phyloP scores from a whole-genome alignment of 2,888 invertebrate genomes.

The Microctonus brassicae region DNA sequence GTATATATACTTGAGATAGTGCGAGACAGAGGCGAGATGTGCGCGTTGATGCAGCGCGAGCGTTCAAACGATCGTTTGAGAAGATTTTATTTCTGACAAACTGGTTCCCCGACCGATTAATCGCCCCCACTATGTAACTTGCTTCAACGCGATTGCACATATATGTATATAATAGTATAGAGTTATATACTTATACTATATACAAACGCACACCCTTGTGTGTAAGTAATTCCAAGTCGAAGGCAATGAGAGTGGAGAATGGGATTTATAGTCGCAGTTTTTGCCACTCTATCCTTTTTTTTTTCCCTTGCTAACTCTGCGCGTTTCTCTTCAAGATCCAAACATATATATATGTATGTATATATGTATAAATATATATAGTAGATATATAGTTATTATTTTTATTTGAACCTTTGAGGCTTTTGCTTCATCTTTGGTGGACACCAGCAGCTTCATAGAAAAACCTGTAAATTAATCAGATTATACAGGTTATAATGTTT shows the following conservation, averaged over 20 bases:
- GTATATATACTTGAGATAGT: conserved; percentile 26
- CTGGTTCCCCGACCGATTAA: conserved; percentile 62
- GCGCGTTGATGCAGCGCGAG: conserved; percentile 42
- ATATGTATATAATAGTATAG: neutral
- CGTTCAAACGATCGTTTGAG: conserved; percentile 52
- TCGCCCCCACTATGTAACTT: conserved; percentile 50
- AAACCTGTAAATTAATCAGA: no score
- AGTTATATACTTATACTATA: neutral
- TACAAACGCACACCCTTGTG: neutral
- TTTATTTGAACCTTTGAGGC: no score
- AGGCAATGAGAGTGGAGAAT: neutral
- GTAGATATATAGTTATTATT: no score
- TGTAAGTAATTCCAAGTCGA: neutral
- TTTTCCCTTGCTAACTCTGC: no score
- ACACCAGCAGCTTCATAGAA: no score
- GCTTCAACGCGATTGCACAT: conserved; percentile 24
- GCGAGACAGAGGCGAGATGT: conserved; percentile 26
- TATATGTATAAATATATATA: no score
- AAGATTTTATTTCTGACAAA: conserved; percentile 64
- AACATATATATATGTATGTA: no score
- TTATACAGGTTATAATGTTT: no score
- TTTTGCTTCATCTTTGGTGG: no score
- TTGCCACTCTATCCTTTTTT: neutral
- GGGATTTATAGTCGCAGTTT: neutral
- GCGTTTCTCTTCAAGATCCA: no score